Conservation (phyloP, 2,113 vertebrate species). For the Strigops habroptila region DNA sequence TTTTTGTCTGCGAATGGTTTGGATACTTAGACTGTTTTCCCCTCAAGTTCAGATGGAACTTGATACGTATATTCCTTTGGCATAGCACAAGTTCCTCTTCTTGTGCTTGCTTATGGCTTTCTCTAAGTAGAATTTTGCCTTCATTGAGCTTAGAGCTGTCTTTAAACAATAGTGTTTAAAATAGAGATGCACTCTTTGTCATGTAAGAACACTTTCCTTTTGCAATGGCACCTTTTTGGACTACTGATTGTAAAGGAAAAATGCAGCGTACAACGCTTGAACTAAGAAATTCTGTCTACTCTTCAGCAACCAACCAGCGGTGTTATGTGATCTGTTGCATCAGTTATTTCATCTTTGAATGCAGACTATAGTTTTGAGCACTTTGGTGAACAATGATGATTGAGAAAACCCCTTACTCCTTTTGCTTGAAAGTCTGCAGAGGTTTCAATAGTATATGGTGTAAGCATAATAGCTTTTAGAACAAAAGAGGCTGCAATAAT, state of each 20-base stretch:
- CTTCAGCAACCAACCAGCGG: background rate
- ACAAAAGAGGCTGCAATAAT: background rate
- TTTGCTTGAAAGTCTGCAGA: background rate
- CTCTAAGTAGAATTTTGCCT: background rate
- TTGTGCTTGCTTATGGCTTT: background rate
- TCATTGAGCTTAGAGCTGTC: background rate
- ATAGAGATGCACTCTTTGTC: background rate
- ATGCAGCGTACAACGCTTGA: background rate
- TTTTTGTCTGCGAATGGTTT: background rate
- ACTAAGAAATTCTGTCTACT: background rate
- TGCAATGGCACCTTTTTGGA: background rate
- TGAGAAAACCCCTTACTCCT: background rate
- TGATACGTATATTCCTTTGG: background rate
- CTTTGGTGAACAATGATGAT: background rate
- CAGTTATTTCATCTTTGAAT: background rate
- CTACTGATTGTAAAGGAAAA: background rate
- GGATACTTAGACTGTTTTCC: background rate
- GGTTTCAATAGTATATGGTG: background rate
- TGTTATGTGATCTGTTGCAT: background rate
- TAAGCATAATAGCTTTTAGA: slow-evolving; percentile 2
- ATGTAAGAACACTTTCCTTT: background rate
- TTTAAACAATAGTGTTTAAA: background rate
- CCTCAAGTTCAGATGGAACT: background rate
- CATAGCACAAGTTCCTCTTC: fast-evolving
- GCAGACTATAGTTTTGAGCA: background rate